These are phyloP conservation scores for Cebidichthys violaceus DNA, from an alignment of 2,113 vertebrate species.

Conservation along the genomic window DNA sequence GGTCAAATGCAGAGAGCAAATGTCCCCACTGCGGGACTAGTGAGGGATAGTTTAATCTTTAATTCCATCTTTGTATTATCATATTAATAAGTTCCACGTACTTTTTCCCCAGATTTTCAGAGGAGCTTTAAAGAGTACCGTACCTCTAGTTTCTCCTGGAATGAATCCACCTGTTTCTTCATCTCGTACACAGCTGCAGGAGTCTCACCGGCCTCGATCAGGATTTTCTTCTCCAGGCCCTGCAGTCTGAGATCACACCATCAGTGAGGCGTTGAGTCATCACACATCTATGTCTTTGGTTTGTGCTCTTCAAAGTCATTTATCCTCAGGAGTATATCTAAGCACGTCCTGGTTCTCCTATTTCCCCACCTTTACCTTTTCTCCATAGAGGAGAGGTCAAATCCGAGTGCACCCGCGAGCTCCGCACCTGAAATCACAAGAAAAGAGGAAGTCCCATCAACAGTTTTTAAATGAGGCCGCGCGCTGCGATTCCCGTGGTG, in stretches of 20 bases:
- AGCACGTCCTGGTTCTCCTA: neutral
- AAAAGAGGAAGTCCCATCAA: neutral
- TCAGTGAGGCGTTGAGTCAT: neutral
- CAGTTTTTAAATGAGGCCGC: neutral
- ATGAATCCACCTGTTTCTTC: constrained; percentile 85
- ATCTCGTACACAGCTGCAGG: constrained; percentile 83
- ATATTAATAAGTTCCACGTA: neutral
- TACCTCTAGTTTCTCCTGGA: constrained; percentile 86
- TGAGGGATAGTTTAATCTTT: no score
- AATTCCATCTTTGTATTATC: neutral
- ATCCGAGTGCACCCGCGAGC: constrained; percentile 78
- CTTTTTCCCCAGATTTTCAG: neutral
- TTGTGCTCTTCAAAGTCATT: neutral
- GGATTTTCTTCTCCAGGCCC: constrained; percentile 84
- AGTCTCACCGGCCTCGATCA: constrained; percentile 75
- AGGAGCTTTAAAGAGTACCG: neutral
- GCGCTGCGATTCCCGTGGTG: neutral
- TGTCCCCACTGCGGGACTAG: no score
- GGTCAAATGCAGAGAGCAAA: no score
- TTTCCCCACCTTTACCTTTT: constrained; percentile 77
- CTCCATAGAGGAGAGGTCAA: constrained; percentile 85
- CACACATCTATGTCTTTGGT: neutral
- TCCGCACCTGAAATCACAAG: constrained; percentile 69
- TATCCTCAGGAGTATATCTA: neutral
- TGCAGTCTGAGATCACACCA: constrained; percentile 74